Conservation (phyloP, 1,140 invertebrate genomes). For the Sarcophaga bullata region DNA sequence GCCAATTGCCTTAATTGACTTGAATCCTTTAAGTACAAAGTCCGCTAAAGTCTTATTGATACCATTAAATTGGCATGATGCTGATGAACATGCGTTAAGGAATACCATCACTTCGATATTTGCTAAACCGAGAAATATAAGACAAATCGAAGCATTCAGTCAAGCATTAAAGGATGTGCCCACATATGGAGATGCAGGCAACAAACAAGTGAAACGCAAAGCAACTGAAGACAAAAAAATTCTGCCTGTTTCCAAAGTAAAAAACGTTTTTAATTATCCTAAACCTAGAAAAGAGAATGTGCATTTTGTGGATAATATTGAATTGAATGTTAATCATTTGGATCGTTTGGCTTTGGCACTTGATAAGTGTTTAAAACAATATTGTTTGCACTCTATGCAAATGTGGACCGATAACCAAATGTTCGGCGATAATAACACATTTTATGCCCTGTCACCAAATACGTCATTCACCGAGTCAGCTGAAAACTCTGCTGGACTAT, state of each 20-base stretch:
- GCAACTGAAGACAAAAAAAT: no score
- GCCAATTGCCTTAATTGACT: slow-evolving; percentile 41
- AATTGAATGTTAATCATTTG: not conserved
- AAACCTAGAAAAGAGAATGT: no score
- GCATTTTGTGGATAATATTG: no score
- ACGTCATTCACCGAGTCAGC: no score
- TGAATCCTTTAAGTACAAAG: not conserved
- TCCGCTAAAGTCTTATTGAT: slow-evolving; percentile 58
- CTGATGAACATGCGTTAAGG: slow-evolving; percentile 47
- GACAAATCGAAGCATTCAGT: slow-evolving; percentile 43
- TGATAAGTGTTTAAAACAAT: not conserved
- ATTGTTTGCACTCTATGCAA: slow-evolving; percentile 6
- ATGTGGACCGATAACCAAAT: not conserved
- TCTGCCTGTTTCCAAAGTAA: no score
- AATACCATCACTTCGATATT: slow-evolving; percentile 51
- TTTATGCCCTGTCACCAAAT: not conserved
- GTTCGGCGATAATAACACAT: not conserved
- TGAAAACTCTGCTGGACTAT: no score
- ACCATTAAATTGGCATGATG: slow-evolving; percentile 52
- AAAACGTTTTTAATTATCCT: no score
- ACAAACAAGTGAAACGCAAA: no score
- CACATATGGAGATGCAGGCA: no score
- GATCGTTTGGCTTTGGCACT: not conserved
- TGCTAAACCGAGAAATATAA: slow-evolving; percentile 49
- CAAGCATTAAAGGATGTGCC: slow-evolving; percentile 1